Conservation (phyloP, 2,113 vertebrate genomes). For the Chaetodon auriga region DNA sequence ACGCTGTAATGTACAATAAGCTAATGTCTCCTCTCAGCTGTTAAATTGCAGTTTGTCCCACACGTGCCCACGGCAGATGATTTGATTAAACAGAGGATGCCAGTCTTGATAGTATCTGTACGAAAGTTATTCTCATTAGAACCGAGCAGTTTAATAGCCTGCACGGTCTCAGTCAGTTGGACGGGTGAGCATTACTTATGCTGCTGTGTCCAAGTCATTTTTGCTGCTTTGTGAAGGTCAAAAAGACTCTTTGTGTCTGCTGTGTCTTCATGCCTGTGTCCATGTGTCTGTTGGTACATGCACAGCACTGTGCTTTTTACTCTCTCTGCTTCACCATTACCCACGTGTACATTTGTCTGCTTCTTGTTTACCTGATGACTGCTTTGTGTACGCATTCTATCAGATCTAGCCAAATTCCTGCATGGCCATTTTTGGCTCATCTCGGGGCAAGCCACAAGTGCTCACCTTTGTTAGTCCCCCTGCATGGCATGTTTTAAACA, state of each 20-base stretch:
- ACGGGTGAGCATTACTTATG: conserved; percentile 27
- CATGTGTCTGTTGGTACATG: not conserved
- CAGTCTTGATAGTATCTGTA: conserved; percentile 26
- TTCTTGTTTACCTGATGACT: conserved; percentile 67
- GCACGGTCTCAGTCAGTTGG: conserved; percentile 2
- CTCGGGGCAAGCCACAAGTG: conserved; percentile 70
- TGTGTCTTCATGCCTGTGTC: conserved; percentile 2
- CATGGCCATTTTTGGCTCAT: conserved; percentile 74
- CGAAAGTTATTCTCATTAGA: not conserved
- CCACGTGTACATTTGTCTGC: conserved; percentile 67
- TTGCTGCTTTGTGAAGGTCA: not conserved
- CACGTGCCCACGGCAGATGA: conserved; percentile 35
- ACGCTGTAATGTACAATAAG: conserved; percentile 19
- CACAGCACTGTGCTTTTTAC: not conserved
- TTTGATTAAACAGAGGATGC: conserved; percentile 53
- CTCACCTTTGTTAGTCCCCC: conserved; percentile 86
- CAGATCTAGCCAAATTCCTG: conserved; percentile 68
- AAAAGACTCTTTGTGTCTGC: not conserved
- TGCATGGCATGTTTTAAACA: conserved; percentile 85
- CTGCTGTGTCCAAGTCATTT: conserved; percentile 12
- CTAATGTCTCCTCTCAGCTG: conserved; percentile 35
- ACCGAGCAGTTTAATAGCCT: not conserved
- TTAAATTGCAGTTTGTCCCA: conserved; percentile 39
- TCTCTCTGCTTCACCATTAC: conserved; percentile 19
- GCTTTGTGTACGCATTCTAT: conserved; percentile 32